Base-by-base conservation (phyloP, 2,113 vertebrate genomes). In the Tor tambroides region DNA sequence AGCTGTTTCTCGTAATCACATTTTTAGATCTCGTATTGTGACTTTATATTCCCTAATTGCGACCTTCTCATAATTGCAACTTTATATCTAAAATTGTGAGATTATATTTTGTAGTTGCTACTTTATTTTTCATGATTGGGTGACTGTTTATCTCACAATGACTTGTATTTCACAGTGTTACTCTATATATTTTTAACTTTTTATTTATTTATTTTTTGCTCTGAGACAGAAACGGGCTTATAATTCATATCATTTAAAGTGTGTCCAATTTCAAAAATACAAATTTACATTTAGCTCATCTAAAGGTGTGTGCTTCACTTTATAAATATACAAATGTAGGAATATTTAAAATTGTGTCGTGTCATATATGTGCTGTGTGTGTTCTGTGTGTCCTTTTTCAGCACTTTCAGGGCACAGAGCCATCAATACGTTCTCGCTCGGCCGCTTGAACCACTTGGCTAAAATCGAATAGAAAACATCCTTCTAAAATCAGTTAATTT, bases 381-480 rank as follows among this genome's bases (percentile, higher is more conserved):
- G 51, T 54, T 6, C 51, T 54, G 51, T 32, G 17, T 69, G 30
- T 30, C 26, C 2, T 65, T 65, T 67, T 30, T 15, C 26, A 67
- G 63, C 26, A 15, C n/a, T 28, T 14, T 17, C 65, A 32, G 15
- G 65, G 15, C 61, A 67, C 28, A 67, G 30, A 71, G 7, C 32
- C 17, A 71, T 71, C 67, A 38, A 71, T 38, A 38, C 0, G 4
- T 71, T 71, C 30, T 35, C 4, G 63, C 63, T 67, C 65, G 1
- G 19, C 67, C 8, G 8, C 19, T 23, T 32, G 19, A 72, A 23
- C 1, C 32, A 38, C 19, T 23, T 5, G 69, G 32, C 32, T 38
- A 72, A 38, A 72, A 72, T 10, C 69, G 23, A 17, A 46, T 46
- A 76, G 74, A 76, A 76, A 76, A 17, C 69, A 38, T 23, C 69